Evolutionary conservation across 2,797 vertebrate species (phyloP).

Genomic region (Bradypus variegatus): DNA sequence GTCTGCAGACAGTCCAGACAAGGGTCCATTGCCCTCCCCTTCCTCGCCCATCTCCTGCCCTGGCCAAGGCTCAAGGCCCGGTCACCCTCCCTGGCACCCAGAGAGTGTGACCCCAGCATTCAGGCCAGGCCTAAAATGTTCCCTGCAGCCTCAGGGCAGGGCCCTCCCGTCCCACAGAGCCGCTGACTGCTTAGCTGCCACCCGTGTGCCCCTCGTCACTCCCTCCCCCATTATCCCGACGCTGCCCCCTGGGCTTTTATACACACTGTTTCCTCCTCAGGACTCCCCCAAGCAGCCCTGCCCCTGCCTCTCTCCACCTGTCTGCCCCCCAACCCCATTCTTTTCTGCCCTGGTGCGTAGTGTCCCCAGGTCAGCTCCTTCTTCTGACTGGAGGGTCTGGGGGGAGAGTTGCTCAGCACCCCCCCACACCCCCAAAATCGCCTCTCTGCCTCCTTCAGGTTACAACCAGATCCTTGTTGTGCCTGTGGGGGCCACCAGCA

Average conservation of each 20-base stretch:
- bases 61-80: not conserved
- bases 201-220: rapidly evolving
- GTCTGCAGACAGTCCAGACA: not conserved
- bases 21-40: not conserved
- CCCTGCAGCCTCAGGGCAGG: not conserved
- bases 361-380: rapidly evolving
- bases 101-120: not conserved
- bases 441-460: slow-evolving; percentile 72
- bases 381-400: not conserved
- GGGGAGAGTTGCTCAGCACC: not conserved
- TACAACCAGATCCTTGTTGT: slow-evolving; percentile 96
- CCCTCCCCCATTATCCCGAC: rapidly evolving
- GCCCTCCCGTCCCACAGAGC: not conserved
- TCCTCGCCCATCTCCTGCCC: not conserved
- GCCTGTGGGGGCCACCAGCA: slow-evolving; percentile 89
- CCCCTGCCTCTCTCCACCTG: not conserved
- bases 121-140: not conserved
- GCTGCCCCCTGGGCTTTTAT: not conserved
- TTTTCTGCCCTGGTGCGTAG: not conserved
- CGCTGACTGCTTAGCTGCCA: rapidly evolving
- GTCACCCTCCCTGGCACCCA: rapidly evolving
- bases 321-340: not conserved
- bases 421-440: not conserved
- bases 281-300: not conserved
- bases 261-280: not conserved